Base-by-base conservation (phyloP, 2,797 vertebrate genomes). In the Danio choprae region DNA sequence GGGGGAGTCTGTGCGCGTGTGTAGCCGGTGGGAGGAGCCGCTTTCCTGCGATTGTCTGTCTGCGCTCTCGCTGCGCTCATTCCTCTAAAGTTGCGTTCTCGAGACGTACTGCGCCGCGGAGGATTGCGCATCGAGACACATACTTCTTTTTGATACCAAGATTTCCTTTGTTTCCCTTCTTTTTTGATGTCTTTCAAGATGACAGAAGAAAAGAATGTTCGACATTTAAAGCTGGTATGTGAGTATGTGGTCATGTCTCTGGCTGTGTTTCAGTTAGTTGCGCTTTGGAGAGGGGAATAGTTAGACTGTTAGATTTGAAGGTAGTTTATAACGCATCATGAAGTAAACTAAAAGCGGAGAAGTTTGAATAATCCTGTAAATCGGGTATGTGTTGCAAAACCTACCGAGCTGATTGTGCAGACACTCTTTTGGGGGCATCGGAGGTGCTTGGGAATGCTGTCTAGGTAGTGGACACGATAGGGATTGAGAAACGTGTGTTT, bases 41-140 rank as follows among this genome's bases (percentile, higher is more conserved):
- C 88, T 91, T 95, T 95, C 95, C 95, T 95, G 92, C 88, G 93
- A 95, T 95, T 96, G 94, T 95, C 90, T 92, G 89, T 81, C 88
- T 86, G 46, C 58, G 76, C 91, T 90, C 90, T 86, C 88, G 77
- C 86, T 11, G 81, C 80, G 84, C 90, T 89, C 87, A 86, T 89
- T 90, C 89, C 88, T 79, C 91, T 88, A 88, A 94, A 94, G 87
- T 94, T 94, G 89, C 90, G 82, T 87, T 87, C 89, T 85, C 55
- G 83, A 84, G 83, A 87, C 87, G 86, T 83, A 80, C 85, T 89
- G 86, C 86, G 89, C 80, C 43, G 80, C 71, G 51, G 84, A 83
- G 84, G 74, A 75, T 81, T 69, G 74, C 74, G 83, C 82, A 85
- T 81, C 58, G 71, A 64, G 63, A 58, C 76, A 40, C 75, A 8